Conservation (phyloP, 2,797 vertebrate genomes). For the Pantherophis vulpinus region DNA sequence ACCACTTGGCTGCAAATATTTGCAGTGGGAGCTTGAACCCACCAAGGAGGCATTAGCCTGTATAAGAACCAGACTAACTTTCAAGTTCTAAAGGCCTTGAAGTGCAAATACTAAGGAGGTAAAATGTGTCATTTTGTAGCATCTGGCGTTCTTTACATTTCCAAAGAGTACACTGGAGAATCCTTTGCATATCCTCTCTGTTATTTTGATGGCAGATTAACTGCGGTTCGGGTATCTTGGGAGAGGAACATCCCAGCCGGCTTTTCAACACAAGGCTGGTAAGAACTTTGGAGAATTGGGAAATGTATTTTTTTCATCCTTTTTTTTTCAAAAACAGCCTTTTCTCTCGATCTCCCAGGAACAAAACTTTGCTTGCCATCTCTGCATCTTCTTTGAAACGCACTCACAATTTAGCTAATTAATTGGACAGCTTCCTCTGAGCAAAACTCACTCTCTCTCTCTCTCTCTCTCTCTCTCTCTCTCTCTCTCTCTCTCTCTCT, state of each 20-base stretch:
- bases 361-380: background rate
- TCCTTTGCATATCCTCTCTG: background rate
- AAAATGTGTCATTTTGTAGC: background rate
- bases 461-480: too few species aligned
- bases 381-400: background rate
- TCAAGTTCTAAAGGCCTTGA: background rate
- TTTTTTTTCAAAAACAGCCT: background rate
- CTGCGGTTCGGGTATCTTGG: background rate
- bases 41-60: background rate
- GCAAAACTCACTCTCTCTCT: background rate
- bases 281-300: background rate
- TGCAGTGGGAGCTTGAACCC: background rate
- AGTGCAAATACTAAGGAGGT: background rate
- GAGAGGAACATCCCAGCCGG: background rate
- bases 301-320: background rate
- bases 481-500: background rate
- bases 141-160: background rate
- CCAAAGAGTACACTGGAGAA: background rate
- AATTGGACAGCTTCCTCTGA: conserved; percentile 12
- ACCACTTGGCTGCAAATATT: background rate
- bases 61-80: background rate
- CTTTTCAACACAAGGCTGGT: background rate
- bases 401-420: conserved; percentile 10
- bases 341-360: conserved; percentile 4
- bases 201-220: background rate